Evolutionary conservation across 2,113 vertebrate species (phyloP), one percentile per base, ranked within the genome.

Genomic region (Gasterosteus nipponicus): DNA sequence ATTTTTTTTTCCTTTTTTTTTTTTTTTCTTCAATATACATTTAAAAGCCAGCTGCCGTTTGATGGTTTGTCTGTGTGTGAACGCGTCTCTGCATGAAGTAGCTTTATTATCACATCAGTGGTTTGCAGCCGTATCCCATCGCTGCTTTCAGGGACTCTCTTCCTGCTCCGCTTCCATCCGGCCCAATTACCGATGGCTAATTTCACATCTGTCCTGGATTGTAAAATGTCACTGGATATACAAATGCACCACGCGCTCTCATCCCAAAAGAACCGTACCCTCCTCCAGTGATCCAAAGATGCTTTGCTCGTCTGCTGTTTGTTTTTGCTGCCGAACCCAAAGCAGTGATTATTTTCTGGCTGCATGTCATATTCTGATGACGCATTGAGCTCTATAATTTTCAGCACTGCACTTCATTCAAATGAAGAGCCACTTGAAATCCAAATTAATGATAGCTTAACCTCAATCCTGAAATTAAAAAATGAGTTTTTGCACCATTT

Each of bases 381-480:
- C 84, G 75, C 84, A 66, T n/a, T 59, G 54, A 83, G 63, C 75
- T 69, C 82, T 83, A 4, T 88, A 81, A 86, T 91, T 90, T 86
- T 35, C 77, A 74, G 76, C 78, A 47, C 51, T n/a, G 64, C 65
- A 69, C 81, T 83, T 81, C 78, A 81, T 86, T 89, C 86, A 85
- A 68, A 87, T 78, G 58, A 84, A 80, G 73, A 88, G 77, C 74
- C 79, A 77, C 81, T 89, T 76, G 54, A 82, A 82, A 73, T 86
- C 70, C 84, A 84, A 82, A 85, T 91, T 84, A 91, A 88, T 85
- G 88, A 89, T 82, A 84, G 83, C 80, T 87, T 89, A 88, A 91
- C 86, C 86, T 87, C 78, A 84, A 78, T 87, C 73, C 82, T 71
- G 59, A 2, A 84, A 82, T 85, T 88, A 81, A 89, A 66, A 89